A percentile compares a stretch with the other conserved stretches of the same genome.
These are phyloP conservation scores for Monomorium pharaonis DNA, from an alignment of 1,140 invertebrate genomes.

Conservation along the genomic window DNA sequence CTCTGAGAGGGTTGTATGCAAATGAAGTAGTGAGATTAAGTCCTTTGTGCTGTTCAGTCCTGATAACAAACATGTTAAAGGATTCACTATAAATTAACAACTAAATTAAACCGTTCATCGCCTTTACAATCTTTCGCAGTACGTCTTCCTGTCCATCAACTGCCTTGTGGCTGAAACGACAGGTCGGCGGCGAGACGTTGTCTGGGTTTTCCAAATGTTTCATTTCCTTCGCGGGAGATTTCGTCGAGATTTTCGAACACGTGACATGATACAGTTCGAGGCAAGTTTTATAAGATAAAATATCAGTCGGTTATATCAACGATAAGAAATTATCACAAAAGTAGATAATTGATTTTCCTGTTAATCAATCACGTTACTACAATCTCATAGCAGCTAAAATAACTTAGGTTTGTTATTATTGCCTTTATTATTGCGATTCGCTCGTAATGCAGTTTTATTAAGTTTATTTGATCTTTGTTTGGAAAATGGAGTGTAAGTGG, in stretches of 20 bases:
- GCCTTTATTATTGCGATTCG: neutral
- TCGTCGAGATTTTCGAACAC: neutral
- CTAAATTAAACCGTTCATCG: slow-evolving; percentile 75
- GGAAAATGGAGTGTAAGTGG: neutral
- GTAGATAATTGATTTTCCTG: neutral
- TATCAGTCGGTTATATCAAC: neutral
- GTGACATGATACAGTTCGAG: neutral
- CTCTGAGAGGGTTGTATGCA: slow-evolving; percentile 75
- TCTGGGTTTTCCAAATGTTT: neutral
- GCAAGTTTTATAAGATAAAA: slow-evolving; percentile 6
- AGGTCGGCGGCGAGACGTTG: slow-evolving; percentile 8
- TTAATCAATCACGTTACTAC: neutral
- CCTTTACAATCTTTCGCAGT: slow-evolving; percentile 27
- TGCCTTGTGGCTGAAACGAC: neutral
- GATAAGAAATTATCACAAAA: neutral
- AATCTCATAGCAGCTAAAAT: neutral
- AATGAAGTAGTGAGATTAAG: slow-evolving; percentile 78
- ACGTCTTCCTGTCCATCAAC: neutral
- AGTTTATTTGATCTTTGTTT: neutral
- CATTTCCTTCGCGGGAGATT: neutral
- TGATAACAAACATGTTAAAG: slow-evolving; percentile 71
- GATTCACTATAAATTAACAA: slow-evolving; percentile 76
- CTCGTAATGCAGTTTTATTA: neutral
- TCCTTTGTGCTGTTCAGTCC: slow-evolving; percentile 75
- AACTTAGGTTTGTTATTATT: neutral